These are phyloP conservation scores for Sesia apiformis DNA, from an alignment of 2,888 invertebrate genomes.

Conservation along the genomic window DNA sequence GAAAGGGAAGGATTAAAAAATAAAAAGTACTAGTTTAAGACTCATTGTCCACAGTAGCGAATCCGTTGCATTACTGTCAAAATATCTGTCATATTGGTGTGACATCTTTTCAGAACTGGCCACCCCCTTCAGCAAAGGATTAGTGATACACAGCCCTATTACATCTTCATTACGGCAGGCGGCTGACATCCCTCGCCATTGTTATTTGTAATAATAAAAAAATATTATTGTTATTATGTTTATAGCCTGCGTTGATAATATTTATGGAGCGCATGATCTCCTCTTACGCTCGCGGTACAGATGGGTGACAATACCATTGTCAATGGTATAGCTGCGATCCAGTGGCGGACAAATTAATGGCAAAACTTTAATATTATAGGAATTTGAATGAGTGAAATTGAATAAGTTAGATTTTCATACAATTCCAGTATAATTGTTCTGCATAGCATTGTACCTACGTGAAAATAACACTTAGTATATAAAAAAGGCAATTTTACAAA, in stretches of 20 bases:
- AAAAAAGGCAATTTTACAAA: too few relatives aligned
- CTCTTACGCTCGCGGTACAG: constrained; percentile 43
- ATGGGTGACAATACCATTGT: constrained; percentile 19
- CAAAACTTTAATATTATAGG: too few relatives aligned
- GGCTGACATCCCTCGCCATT: constrained; percentile 51
- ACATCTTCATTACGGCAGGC: constrained; percentile 74
- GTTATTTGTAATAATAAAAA: constrained; percentile 46
- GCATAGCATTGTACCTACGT: too few relatives aligned
- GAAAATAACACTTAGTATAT: too few relatives aligned
- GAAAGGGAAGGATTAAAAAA: not conserved
- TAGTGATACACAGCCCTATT: constrained; percentile 61
- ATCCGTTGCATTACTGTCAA: constrained; percentile 72
- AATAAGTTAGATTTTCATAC: too few relatives aligned
- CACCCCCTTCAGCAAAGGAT: constrained; percentile 68
- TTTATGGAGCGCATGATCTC: constrained; percentile 59
- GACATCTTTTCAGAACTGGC: constrained; percentile 63
- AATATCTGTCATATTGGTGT: constrained; percentile 71
- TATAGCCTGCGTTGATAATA: constrained; percentile 54
- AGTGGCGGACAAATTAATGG: constrained; percentile 15
- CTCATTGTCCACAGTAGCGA: constrained; percentile 20
- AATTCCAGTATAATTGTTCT: too few relatives aligned
- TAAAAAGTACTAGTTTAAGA: constrained; percentile 32
- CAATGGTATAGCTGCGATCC: constrained; percentile 10
- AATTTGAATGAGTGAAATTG: too few relatives aligned
- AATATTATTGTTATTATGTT: constrained; percentile 59